A percentile compares a stretch with the other conserved stretches of the same genome.
These are phyloP conservation scores for Eumaeus atala DNA, from an alignment of 1,140 invertebrate species.

Conservation along the genomic window DNA sequence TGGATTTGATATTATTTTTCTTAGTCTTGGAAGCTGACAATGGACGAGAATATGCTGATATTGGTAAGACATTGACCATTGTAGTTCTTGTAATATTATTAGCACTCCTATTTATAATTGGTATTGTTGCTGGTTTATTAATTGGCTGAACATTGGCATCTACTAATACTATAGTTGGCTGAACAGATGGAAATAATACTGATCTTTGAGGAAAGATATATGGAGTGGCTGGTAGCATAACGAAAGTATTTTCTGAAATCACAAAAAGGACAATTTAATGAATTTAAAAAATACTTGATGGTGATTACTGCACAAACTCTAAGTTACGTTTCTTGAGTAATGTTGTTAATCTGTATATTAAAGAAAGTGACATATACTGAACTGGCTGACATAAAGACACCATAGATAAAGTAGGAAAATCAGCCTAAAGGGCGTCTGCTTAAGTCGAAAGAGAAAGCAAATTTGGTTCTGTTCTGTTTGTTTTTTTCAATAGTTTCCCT, in stretches of 20 bases:
- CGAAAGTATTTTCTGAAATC: slow-evolving; percentile 56
- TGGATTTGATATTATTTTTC: slow-evolving; percentile 52
- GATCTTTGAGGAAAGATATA: slow-evolving; percentile 63
- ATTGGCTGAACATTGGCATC: slow-evolving; percentile 53
- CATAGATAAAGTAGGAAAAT: too few species aligned
- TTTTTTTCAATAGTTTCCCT: too few species aligned
- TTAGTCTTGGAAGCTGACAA: slow-evolving; percentile 56
- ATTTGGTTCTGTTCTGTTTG: too few species aligned
- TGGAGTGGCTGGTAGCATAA: slow-evolving; percentile 57
- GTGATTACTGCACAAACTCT: too few species aligned
- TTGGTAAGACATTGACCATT: slow-evolving; percentile 82
- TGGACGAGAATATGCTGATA: slow-evolving; percentile 77
- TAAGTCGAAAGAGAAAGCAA: too few species aligned
- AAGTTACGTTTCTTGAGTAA: too few species aligned
- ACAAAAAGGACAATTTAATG: not conserved
- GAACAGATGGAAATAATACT: slow-evolving; percentile 53
- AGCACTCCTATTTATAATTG: slow-evolving; percentile 49
- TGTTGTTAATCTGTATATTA: too few species aligned
- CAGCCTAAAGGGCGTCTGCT: too few species aligned
- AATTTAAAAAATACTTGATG: too few species aligned
- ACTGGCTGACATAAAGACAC: too few species aligned
- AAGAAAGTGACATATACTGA: too few species aligned
- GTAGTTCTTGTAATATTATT: slow-evolving; percentile 75
- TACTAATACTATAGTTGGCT: slow-evolving; percentile 56
- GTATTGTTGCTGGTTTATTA: slow-evolving; percentile 42